Conservation (phyloP, 2,888 invertebrate species). For the Acronicta aceris region DNA sequence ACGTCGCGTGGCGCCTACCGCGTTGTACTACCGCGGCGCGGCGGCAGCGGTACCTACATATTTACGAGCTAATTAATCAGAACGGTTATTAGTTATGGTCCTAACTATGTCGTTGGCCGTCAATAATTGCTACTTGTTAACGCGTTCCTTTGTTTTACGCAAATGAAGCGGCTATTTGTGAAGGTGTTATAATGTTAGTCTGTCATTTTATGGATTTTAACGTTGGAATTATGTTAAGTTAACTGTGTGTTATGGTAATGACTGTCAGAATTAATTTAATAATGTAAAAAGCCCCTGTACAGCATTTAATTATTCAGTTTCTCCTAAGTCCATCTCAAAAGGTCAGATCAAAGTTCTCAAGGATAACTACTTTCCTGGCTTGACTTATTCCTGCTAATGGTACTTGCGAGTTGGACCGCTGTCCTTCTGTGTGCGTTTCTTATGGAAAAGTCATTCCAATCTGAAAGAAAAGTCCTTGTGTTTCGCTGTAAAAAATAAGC, state of each 20-base stretch:
- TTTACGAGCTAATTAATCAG: slow-evolving; percentile 44
- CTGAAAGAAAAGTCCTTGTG: no score
- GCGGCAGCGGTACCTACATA: slow-evolving; percentile 12
- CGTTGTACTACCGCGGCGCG: slow-evolving; percentile 6
- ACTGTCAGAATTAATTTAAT: no score
- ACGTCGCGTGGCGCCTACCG: slow-evolving; percentile 35
- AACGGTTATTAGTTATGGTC: slow-evolving; percentile 15
- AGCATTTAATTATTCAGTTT: no score
- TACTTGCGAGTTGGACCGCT: no score
- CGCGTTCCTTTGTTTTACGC: slow-evolving; percentile 28
- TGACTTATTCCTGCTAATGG: no score
- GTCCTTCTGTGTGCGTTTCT: no score
- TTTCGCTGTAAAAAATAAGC: no score
- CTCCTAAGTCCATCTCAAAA: no score
- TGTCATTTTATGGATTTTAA: not conserved
- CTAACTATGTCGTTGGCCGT: slow-evolving; percentile 17
- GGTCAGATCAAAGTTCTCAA: no score
- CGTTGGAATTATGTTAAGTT: not conserved
- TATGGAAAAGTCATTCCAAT: no score
- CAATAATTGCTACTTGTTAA: slow-evolving; percentile 14
- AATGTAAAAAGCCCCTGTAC: no score
- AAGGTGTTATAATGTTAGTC: not conserved
- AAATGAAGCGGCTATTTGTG: not conserved
- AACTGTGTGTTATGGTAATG: not conserved
- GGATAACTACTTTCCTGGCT: no score